These are phyloP conservation scores for Eulacestoma nigropectus DNA, from an alignment of 2,113 vertebrate species.

Conservation along the genomic window DNA sequence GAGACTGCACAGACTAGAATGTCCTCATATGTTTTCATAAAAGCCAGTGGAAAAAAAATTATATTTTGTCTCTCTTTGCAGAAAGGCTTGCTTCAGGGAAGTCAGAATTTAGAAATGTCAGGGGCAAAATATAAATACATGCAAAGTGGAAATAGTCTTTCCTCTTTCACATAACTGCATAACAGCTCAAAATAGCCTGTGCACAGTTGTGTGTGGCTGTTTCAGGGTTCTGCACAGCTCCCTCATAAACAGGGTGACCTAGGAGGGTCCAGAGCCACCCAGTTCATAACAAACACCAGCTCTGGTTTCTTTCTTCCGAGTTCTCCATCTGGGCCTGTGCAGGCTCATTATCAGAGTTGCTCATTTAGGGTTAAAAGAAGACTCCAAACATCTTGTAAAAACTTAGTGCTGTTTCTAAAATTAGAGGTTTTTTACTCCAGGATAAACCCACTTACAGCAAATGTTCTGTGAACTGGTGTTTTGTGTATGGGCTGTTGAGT, in stretches of 20 bases:
- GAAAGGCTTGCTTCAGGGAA: neutral
- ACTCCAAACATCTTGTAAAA: neutral
- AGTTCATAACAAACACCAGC: neutral
- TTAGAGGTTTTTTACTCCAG: neutral
- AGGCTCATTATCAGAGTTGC: neutral
- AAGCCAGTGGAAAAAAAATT: neutral
- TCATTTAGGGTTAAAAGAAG: neutral
- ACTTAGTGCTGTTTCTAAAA: neutral
- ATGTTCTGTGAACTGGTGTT: neutral
- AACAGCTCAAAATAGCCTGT: neutral
- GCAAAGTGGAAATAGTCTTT: constrained; percentile 22
- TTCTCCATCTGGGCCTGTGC: neutral
- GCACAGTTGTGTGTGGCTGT: neutral
- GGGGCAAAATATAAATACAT: constrained; percentile 6
- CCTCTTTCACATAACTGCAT: neutral
- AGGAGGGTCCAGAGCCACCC: neutral
- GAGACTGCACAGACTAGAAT: neutral
- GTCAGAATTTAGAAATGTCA: constrained; percentile 8
- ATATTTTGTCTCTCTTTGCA: neutral
- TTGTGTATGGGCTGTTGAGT: neutral
- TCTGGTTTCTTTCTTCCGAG: neutral
- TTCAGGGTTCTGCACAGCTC: neutral
- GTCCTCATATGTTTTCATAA: neutral
- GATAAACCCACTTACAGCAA: neutral
- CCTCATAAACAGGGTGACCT: neutral